phyloP scores from a whole-genome alignment of 1,140 invertebrate genomes.

The Sarcophaga peregrina region DNA sequence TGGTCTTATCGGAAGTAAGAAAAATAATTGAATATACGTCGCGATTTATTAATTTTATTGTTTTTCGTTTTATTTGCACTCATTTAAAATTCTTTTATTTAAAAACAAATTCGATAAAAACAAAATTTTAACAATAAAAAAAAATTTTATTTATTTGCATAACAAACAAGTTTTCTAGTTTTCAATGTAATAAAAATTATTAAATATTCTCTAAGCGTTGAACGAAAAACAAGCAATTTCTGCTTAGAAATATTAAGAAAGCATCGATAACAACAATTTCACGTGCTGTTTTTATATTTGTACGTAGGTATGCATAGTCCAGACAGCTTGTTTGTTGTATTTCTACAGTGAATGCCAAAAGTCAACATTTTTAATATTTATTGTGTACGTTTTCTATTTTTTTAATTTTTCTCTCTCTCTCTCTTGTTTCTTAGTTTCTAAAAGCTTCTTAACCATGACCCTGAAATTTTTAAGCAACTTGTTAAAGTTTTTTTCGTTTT shows the following conservation, averaged over 20 bases:
- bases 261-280: neutral
- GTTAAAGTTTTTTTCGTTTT: neutral
- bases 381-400: no score
- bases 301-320: neutral
- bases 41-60: no score
- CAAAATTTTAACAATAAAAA: no score
- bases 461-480: constrained; percentile 1
- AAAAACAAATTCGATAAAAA: neutral
- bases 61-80: neutral
- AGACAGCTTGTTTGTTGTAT: no score
- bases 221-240: neutral
- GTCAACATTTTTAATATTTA: no score
- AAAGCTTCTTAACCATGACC: constrained; percentile 30
- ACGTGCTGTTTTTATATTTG: neutral
- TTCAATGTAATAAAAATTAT: neutral
- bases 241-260: neutral
- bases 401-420: neutral
- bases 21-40: neutral
- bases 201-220: neutral
- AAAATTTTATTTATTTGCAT: no score
- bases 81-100: neutral
- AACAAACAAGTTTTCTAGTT: no score
- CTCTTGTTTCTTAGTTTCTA: neutral
- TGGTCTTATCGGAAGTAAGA: neutral
- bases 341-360: no score